Evolutionary conservation across 2,888 invertebrate genomes (phyloP).

Genomic region (Drosophila mulleri): DNA sequence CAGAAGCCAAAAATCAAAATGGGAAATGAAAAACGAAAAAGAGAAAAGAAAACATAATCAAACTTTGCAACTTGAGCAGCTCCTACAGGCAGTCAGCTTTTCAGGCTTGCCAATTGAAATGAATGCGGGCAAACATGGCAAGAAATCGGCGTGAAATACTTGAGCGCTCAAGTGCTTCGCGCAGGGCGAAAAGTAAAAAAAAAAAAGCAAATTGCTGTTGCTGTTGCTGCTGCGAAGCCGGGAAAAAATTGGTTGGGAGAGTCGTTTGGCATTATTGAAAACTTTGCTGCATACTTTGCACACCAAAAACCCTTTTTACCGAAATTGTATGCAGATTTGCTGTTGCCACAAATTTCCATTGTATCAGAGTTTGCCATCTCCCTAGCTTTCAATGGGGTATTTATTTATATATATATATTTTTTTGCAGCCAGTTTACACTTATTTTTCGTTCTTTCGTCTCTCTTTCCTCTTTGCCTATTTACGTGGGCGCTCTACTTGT

Average conservation of each 20-base stretch:
- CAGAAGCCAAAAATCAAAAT: constrained; percentile 16
- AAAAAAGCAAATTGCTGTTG: constrained; percentile 49
- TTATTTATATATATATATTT: constrained; percentile 52
- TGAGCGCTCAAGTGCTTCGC: constrained; percentile 75
- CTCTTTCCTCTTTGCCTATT: constrained; percentile 53
- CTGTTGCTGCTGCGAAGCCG: constrained; percentile 1
- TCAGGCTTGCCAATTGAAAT: constrained; percentile 47
- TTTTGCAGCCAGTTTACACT: constrained; percentile 20
- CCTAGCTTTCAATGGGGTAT: constrained; percentile 51
- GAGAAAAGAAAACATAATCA: background rate
- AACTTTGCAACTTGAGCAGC: constrained; percentile 9
- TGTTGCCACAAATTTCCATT: constrained; percentile 63
- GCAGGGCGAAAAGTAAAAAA: constrained; percentile 18
- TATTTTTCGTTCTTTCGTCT: background rate
- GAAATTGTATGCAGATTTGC: constrained; percentile 71
- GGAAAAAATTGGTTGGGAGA: background rate
- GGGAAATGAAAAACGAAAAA: background rate
- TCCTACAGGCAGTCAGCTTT: constrained; percentile 10
- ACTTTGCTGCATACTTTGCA: constrained; percentile 63
- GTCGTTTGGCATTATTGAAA: constrained; percentile 44
- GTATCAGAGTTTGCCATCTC: constrained; percentile 34
- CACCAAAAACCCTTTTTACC: constrained; percentile 34
- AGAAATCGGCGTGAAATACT: constrained; percentile 80
- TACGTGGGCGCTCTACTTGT: constrained; percentile 70
- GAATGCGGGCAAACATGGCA: constrained; percentile 46